Conservation (phyloP, 2,888 invertebrate species). For the Nymphalis urticae region DNA sequence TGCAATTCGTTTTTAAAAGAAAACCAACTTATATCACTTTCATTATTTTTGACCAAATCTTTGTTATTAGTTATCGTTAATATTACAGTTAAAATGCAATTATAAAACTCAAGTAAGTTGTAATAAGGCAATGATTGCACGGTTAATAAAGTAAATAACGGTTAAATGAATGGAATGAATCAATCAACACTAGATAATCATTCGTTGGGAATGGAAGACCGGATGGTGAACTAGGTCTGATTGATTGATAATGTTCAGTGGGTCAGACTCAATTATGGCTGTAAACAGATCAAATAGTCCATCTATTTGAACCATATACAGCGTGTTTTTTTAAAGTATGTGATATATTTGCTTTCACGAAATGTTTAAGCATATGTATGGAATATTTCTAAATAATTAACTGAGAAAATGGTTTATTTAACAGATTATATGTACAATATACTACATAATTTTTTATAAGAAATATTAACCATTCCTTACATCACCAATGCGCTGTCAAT, state of each 20-base stretch:
- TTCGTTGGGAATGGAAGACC: slow-evolving; percentile 25
- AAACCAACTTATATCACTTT: no score
- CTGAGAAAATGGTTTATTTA: no score
- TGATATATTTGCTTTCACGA: no score
- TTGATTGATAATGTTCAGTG: slow-evolving; percentile 32
- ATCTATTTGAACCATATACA: neutral
- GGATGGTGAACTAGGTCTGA: slow-evolving; percentile 29
- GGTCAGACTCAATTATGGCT: slow-evolving; percentile 24
- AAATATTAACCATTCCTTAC: no score
- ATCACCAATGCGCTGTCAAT: no score
- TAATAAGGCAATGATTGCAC: neutral
- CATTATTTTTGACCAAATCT: no score
- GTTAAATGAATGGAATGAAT: slow-evolving; percentile 21
- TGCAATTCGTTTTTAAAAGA: no score
- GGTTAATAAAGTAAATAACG: slow-evolving; percentile 11
- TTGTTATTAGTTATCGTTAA: neutral
- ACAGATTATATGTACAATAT: no score
- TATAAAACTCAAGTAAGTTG: neutral
- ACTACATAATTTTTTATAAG: no score
- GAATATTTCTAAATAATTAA: neutral
- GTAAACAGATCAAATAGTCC: no score
- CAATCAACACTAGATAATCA: slow-evolving; percentile 29
- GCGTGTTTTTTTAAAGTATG: neutral
- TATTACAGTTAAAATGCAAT: neutral
- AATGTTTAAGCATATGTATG: no score